Evolutionary conservation across 2,888 invertebrate species (phyloP), one percentile per base, ranked within the genome.

Genomic region (Ophion ventricosus): DNA sequence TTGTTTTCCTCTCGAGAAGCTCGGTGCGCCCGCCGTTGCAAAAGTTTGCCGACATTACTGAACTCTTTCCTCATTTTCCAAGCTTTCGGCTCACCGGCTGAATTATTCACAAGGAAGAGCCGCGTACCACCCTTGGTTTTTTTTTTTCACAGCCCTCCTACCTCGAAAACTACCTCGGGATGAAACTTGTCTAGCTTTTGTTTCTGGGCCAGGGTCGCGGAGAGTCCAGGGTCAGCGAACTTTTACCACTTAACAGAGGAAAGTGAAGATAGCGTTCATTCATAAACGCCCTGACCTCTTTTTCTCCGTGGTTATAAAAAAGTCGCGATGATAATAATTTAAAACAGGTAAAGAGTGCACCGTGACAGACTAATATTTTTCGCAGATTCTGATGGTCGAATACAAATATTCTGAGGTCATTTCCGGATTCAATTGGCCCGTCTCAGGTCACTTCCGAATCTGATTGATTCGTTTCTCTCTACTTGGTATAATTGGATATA

Each of bases 141-240:
- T 54, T 25, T 72, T 49, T 76, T 56, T 76, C 54, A 49, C 26
- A 11, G 4, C 43, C 43, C 40, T 20, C 63, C 63, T 26, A 23
- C 43, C 10, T 17, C 54, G 29, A 54, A 56, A 70, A 70, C 25
- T 49, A 64, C 26, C 70, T 63, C 35, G 20, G 40, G 40, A 56
- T 63, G 40, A 25, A 56, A 72, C 76, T 84, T 67, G 82, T 85
- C 79, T 85, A 80, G 90, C 91, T 91, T 92, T 92, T 93, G 92
- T 93, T 93, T 93, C 93, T 93, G 91, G 93, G 93, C 93, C 93
- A 93, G 91, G 93, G 93, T 93, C 93, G 91, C 92, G 92, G 90
- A 11, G 59, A 87, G 78, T 86, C 87, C 86, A 87, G 87, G 90
- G 88, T 88, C 90, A 87, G 90, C 90, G 90, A 92, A 90, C 91